These are phyloP conservation scores for Patagioenas fasciata DNA, from an alignment of 2,113 vertebrate genomes.

Conservation along the genomic window DNA sequence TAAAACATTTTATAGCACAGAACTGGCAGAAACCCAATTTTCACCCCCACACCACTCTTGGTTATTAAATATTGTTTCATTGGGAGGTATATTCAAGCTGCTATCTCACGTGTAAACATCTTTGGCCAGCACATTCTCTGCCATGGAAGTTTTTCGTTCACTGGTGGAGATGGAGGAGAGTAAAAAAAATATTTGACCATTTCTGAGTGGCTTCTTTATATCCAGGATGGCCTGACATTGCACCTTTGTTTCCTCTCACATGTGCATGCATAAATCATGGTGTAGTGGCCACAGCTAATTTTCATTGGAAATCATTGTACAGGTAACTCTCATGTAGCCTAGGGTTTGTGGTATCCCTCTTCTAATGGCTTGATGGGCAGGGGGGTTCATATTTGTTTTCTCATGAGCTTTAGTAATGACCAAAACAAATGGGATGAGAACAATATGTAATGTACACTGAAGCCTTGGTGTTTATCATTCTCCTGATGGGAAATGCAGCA, in stretches of 20 bases:
- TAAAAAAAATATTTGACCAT: background rate
- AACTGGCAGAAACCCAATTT: background rate
- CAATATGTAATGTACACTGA: background rate
- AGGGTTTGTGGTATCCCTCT: background rate
- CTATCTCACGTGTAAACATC: background rate
- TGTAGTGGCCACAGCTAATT: background rate
- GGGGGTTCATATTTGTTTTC: background rate
- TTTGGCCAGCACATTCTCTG: background rate
- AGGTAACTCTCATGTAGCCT: background rate
- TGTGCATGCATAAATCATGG: background rate
- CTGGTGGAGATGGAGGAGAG: accelerated
- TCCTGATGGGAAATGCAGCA: background rate
- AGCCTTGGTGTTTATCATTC: background rate
- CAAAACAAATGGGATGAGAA: background rate
- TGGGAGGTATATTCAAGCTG: background rate
- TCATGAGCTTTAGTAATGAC: background rate
- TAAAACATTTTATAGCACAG: background rate
- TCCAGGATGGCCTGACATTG: background rate
- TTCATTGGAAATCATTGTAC: background rate
- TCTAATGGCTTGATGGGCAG: background rate
- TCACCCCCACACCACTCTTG: background rate
- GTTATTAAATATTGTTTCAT: background rate
- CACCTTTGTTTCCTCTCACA: background rate
- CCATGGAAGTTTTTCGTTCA: background rate
- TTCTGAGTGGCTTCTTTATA: background rate